Evolutionary conservation across 2,888 invertebrate genomes (phyloP).

Genomic region (Drosophila nr. medialis): DNA sequence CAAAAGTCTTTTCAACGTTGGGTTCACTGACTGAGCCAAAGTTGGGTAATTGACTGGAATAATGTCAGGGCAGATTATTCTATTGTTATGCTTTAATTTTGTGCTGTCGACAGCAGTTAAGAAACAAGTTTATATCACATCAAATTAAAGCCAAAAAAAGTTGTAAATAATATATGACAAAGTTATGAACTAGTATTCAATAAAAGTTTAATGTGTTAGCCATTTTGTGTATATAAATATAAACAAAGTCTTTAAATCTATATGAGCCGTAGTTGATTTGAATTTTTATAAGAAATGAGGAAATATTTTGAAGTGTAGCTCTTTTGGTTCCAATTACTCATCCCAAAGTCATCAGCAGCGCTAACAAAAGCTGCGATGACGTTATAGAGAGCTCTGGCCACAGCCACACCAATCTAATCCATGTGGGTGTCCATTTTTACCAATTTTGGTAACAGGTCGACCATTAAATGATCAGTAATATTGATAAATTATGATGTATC

Average conservation of each 20-base stretch:
- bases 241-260: background rate
- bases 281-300: background rate
- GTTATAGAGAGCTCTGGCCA: constrained; percentile 42
- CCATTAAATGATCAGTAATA: constrained; percentile 64
- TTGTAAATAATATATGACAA: constrained; percentile 8
- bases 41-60: constrained; percentile 52
- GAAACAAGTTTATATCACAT: constrained; percentile 8
- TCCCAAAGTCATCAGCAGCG: constrained; percentile 11
- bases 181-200: constrained; percentile 6
- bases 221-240: background rate
- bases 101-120: constrained; percentile 9
- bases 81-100: constrained; percentile 40
- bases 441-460: constrained; percentile 39
- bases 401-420: background rate
- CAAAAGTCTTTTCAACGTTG: constrained; percentile 7
- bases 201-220: constrained; percentile 11
- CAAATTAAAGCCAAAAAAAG: constrained; percentile 16
- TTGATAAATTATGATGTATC: constrained; percentile 77
- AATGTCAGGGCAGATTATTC: constrained; percentile 46
- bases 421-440: constrained; percentile 61
- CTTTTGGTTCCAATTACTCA: constrained; percentile 39
- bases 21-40: constrained; percentile 53
- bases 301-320: constrained; percentile 26
- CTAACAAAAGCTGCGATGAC: constrained; percentile 59
- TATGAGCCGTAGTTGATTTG: background rate